A percentile compares a stretch with the other conserved stretches of the same genome.
Conservation (phyloP, 2,797 vertebrate genomes). For the Dallia pectoralis region DNA sequence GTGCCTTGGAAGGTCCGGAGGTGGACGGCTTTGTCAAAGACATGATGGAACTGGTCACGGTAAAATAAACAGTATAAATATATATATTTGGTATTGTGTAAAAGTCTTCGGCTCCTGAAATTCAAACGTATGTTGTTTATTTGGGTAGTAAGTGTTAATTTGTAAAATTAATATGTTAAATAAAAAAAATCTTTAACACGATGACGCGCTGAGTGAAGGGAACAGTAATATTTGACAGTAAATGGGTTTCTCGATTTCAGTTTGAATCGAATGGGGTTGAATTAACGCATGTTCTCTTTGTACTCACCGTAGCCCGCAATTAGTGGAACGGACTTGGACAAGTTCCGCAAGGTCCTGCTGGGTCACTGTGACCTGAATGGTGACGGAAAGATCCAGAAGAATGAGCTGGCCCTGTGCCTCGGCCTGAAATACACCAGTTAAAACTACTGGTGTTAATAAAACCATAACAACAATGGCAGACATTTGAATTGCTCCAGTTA, state of each 20-base stretch:
- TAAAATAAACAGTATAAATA: conserved; percentile 39
- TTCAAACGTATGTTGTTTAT: too few species aligned
- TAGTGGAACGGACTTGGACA: conserved; percentile 85
- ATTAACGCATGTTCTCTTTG: background rate
- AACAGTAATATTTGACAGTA: background rate
- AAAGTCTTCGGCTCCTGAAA: background rate
- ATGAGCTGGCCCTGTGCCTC: conserved; percentile 90
- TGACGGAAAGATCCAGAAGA: conserved; percentile 95
- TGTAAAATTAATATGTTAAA: too few species aligned
- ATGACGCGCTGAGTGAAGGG: too few species aligned
- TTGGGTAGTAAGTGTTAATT: too few species aligned
- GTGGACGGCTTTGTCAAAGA: conserved; percentile 96
- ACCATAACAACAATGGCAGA: background rate
- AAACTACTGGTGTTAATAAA: conserved; percentile 55
- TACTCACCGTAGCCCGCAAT: conserved; percentile 80
- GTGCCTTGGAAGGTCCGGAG: conserved; percentile 88
- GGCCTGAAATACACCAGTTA: conserved; percentile 76
- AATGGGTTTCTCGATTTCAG: background rate
- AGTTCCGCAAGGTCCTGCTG: conserved; percentile 85
- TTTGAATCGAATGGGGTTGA: background rate
- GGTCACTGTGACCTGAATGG: conserved; percentile 89
- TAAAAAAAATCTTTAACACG: too few species aligned
- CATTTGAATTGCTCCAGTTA: background rate
- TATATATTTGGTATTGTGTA: background rate
- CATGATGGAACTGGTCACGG: conserved; percentile 97